phyloP scores from a whole-genome alignment of 2,797 vertebrate species.

The Champsocephalus esox region DNA sequence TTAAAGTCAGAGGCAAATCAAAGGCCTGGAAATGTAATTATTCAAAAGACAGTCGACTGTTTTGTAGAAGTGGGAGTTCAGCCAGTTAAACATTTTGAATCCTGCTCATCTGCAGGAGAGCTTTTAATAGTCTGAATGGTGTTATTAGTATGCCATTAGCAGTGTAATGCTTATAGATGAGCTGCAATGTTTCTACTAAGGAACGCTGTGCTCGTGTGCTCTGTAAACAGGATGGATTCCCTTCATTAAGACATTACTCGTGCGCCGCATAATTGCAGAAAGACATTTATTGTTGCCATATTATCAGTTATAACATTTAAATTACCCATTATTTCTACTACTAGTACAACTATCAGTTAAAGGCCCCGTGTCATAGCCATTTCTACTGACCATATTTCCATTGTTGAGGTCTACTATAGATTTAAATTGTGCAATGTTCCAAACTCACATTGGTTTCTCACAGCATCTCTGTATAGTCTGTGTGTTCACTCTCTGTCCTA shows the following conservation, averaged over 20 bases:
- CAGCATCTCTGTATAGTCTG: no score
- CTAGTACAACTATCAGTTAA: no score
- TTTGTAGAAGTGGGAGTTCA: constrained; percentile 59
- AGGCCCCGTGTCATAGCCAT: no score
- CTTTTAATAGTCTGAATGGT: constrained; percentile 45
- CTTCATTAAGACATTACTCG: constrained; percentile 25
- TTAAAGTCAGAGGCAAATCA: constrained; percentile 77
- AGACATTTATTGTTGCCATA: constrained; percentile 18
- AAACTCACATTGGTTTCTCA: no score
- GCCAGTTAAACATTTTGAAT: constrained; percentile 62
- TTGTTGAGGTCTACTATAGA: no score
- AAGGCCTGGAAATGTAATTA: constrained; percentile 71
- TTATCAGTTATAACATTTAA: neutral
- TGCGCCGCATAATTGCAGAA: constrained; percentile 5
- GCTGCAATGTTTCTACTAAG: constrained; percentile 17
- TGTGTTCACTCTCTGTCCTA: no score
- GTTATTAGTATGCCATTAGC: constrained; percentile 32
- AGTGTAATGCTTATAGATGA: constrained; percentile 22
- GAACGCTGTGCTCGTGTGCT: constrained; percentile 22
- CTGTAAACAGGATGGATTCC: constrained; percentile 40
- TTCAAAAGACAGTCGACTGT: constrained; percentile 63
- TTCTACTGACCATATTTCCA: no score
- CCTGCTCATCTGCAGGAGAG: constrained; percentile 51
- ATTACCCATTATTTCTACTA: accelerated
- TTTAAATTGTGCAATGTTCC: no score